Evolutionary conservation across 2,113 vertebrate genomes (phyloP), one percentile per base, ranked within the genome.

Genomic region (Phodopus roborovskii): DNA sequence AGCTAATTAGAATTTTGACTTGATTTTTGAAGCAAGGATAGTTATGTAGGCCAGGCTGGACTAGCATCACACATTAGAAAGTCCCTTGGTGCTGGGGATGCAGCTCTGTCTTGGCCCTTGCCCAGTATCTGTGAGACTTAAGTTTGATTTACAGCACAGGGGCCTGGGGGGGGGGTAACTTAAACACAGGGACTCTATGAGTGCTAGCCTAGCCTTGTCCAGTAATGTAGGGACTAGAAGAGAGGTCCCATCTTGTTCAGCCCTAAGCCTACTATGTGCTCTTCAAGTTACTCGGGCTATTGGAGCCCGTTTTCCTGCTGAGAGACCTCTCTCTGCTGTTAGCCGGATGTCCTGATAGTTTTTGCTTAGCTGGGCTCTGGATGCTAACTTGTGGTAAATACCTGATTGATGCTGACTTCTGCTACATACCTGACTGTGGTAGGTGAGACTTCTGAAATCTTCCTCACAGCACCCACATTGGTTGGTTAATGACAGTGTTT

Each of bases 291-390:
- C 7, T 58, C 1, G 48, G 22, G 19, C 28, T n/a, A 19, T 42
- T 17, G 7, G 11, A 53, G 26, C 16, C 36, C 74, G 8, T 45
- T 82, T 94, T n/a, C 7, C 0, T 42, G 33, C 56, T 7, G 39
- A 15, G 77, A 75, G 30, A 62, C 26, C 15, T 92, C 62, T 45
- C 81, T 45, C 13, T n/a, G 17, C 28, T 22, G 7, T 26, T 71
- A n/a, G 33, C 5, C 39, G 74, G 42, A 87, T 36, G 53, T 92
- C 79, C 89, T 84, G 71, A 19, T 45, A 15, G 22, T 85, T 77
- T 95, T 92, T 96, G 19, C 64, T 56, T 62, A 39, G 50, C 48
- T 92, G 62, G 53, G 88, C n/a, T 91, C 64, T 66, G 50, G 48
- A n/a, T 50, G 50, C 6, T 3, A 24, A 84, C 30, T 45, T 91